phyloP scores from a whole-genome alignment of 64 coral and sea anemone genomes.

The Pocillopora verrucosa region DNA sequence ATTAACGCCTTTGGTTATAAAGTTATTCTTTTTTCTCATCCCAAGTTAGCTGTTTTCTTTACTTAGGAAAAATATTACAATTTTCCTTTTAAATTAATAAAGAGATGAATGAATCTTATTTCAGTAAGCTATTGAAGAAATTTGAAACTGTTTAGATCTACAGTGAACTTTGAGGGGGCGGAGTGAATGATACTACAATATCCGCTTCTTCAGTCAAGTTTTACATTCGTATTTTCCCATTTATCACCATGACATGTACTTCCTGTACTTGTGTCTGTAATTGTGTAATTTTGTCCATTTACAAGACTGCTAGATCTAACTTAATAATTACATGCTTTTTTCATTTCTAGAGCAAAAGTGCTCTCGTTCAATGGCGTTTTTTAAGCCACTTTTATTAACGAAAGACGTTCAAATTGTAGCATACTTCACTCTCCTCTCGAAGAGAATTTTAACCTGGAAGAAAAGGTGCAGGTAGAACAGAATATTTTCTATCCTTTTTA shows the following conservation, averaged over 20 bases:
- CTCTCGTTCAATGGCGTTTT: background rate
- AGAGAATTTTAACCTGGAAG: background rate
- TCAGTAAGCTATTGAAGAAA: background rate
- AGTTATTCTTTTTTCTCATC: too few relatives aligned
- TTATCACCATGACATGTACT: too few relatives aligned
- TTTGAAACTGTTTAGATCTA: background rate
- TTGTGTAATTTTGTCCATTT: conserved; percentile 5
- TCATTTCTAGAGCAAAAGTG: background rate
- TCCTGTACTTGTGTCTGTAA: background rate
- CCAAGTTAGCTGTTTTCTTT: background rate
- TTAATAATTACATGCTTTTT: background rate
- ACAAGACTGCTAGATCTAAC: background rate
- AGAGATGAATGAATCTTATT: background rate
- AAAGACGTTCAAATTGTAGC: background rate
- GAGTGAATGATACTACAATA: background rate
- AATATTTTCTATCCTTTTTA: background rate
- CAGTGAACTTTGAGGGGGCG: background rate
- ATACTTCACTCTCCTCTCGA: background rate
- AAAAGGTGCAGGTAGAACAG: background rate
- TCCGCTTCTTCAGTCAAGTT: background rate
- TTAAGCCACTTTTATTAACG: background rate
- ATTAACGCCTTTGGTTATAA: too few relatives aligned
- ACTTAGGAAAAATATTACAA: background rate
- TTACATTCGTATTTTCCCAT: background rate
- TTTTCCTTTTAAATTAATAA: background rate